Percentiles rank a stretch among this genome's conserved stretches.
phyloP scores from a whole-genome alignment of 2,888 invertebrate genomes.

The Zygothrica quintamaculata region DNA sequence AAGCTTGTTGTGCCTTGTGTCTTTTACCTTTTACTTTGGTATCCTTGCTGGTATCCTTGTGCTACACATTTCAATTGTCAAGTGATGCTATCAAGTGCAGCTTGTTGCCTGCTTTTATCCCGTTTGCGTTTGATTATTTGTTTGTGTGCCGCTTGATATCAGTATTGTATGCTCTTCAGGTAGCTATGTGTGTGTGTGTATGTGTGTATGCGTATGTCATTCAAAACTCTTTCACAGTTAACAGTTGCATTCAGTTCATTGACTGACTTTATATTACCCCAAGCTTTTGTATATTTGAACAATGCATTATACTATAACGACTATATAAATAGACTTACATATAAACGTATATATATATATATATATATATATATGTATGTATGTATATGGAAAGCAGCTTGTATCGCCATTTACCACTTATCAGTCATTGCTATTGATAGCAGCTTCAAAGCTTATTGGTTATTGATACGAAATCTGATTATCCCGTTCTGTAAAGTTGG shows the following conservation, averaged over 20 bases:
- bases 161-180: constrained; percentile 36
- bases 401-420: too few species aligned
- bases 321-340: not conserved
- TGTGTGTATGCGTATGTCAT: constrained; percentile 14
- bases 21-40: constrained; percentile 21
- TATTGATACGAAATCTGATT: constrained; percentile 71
- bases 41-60: constrained; percentile 25
- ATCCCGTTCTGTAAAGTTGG: constrained; percentile 37
- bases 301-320: constrained; percentile 35
- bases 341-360: not conserved
- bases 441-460: constrained; percentile 61
- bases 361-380: not conserved
- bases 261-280: constrained; percentile 50
- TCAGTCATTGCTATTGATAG: constrained; percentile 38
- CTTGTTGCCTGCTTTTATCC: constrained; percentile 37
- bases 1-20: constrained; percentile 23
- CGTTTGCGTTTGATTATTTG: constrained; percentile 33
- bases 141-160: constrained; percentile 35
- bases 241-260: constrained; percentile 70
- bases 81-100: constrained; percentile 57
- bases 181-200: constrained; percentile 15
- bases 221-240: constrained; percentile 55
- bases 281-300: constrained; percentile 36
- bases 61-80: constrained; percentile 70
- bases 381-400: too few species aligned